These are phyloP conservation scores for Epinotia bilunana DNA, from an alignment of 2,888 invertebrate genomes.

Conservation along the genomic window DNA sequence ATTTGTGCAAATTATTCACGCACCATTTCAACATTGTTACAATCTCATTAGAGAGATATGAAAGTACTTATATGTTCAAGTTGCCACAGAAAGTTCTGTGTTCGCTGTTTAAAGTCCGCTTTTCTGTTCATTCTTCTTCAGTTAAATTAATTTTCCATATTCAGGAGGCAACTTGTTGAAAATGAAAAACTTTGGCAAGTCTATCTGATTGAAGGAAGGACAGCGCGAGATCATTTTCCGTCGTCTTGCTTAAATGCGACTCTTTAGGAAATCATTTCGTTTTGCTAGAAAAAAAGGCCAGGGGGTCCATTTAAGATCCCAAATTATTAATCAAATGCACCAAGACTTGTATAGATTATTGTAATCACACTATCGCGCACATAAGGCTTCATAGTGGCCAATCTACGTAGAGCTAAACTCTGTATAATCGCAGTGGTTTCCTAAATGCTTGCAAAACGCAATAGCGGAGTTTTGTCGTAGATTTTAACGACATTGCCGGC, in stretches of 20 bases:
- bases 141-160: constrained; percentile 36
- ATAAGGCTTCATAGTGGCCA: constrained; percentile 6
- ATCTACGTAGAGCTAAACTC: constrained; percentile 6
- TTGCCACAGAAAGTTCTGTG: constrained; percentile 24
- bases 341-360: background rate
- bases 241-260: background rate
- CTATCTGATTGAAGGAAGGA: constrained; percentile 28
- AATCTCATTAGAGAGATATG: constrained; percentile 16
- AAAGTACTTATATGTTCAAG: constrained; percentile 12
- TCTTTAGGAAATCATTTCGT: background rate
- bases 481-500: constrained; percentile 81
- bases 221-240: constrained; percentile 14
- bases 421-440: constrained; percentile 54
- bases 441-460: constrained; percentile 67
- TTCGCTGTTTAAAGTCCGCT: constrained; percentile 20
- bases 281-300: background rate
- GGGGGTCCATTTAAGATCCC: no score
- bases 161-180: constrained; percentile 34
- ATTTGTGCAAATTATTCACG: constrained; percentile 15
- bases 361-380: constrained; percentile 15
- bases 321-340: background rate
- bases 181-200: constrained; percentile 28
- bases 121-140: constrained; percentile 23
- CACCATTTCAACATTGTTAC: constrained; percentile 8
- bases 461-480: constrained; percentile 71